phyloP scores from a whole-genome alignment of 2,113 vertebrate genomes.

The Cyanoramphus novaezelandiae region DNA sequence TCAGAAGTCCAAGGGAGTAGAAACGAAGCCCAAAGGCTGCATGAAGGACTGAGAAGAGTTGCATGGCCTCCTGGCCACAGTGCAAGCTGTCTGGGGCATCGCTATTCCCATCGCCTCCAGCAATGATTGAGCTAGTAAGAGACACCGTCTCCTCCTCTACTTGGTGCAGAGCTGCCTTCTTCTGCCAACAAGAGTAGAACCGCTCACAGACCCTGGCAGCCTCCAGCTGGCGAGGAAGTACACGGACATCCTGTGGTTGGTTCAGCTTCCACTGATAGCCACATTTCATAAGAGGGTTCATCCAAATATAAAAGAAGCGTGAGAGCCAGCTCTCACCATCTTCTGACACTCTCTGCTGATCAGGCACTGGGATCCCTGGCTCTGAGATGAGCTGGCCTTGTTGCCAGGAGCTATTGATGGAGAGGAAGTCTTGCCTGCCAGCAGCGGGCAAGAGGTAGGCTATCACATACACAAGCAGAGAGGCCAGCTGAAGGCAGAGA shows the following conservation, averaged over 20 bases:
- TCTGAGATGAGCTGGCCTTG: constrained; percentile 68
- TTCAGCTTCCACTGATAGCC: constrained; percentile 81
- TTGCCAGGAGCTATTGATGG: constrained; percentile 70
- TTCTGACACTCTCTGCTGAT: constrained; percentile 81
- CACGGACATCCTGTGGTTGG: constrained; percentile 78
- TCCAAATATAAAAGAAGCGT: constrained; percentile 89
- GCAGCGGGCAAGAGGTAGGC: constrained; percentile 75
- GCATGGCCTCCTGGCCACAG: background rate
- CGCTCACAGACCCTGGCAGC: constrained; percentile 70
- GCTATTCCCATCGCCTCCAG: background rate
- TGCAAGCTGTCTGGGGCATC: background rate
- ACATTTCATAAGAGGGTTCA: constrained; percentile 83
- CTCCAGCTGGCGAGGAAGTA: constrained; percentile 81
- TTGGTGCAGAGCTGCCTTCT: constrained; percentile 33
- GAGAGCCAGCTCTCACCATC: constrained; percentile 89
- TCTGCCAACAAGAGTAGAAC: constrained; percentile 83
- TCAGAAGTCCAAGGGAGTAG: constrained; percentile 85
- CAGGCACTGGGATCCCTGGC: constrained; percentile 1
- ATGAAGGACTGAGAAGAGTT: constrained; percentile 82
- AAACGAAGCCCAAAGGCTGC: constrained; percentile 83
- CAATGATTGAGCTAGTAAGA: constrained; percentile 54
- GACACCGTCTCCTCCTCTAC: background rate
- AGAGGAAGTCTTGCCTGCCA: constrained; percentile 47
- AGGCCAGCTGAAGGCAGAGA: constrained; percentile 74
- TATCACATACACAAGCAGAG: constrained; percentile 79